phyloP scores from a whole-genome alignment of 2,888 invertebrate genomes.

The Tipula lateralis region DNA sequence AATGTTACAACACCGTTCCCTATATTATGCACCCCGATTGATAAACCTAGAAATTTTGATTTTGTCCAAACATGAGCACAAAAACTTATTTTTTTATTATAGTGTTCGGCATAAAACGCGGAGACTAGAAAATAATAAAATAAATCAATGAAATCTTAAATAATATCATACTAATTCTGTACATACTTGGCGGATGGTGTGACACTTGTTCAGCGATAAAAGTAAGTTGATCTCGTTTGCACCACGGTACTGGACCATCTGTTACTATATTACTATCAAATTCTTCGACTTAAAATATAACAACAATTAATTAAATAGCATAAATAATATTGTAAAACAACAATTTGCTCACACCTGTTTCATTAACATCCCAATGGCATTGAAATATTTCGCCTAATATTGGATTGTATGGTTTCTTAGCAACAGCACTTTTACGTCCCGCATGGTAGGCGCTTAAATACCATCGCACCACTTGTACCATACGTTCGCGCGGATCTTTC shows the following conservation, averaged over 20 bases:
- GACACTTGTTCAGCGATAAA: conserved; percentile 99
- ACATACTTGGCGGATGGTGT: conserved; percentile 91
- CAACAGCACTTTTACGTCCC: conserved; percentile 92
- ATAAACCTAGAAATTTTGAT: conserved; percentile 96
- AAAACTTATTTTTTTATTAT: conserved; percentile 81
- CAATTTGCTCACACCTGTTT: conserved; percentile 37
- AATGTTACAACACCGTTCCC: conserved; percentile 91
- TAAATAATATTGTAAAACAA: background rate
- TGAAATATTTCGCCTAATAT: conserved; percentile 94
- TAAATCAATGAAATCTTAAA: background rate
- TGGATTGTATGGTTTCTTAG: conserved; percentile 99
- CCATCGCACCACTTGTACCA: conserved; percentile 93
- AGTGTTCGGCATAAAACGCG: conserved; percentile 98
- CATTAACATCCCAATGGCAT: conserved; percentile 75
- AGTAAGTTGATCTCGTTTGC: conserved; percentile 76
- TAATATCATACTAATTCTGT: background rate
- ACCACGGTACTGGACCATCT: conserved; percentile 91
- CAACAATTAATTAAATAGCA: background rate
- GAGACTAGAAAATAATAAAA: conserved; percentile 63
- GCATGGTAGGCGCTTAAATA: conserved; percentile 99
- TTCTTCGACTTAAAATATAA: conserved; percentile 37
- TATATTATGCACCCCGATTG: conserved; percentile 96
- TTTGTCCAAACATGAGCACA: conserved; percentile 98
- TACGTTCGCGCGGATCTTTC: conserved; percentile 78
- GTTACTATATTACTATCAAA: conserved; percentile 49